Percentiles rank a stretch among this genome's conserved stretches.
Evolutionary conservation across 2,797 vertebrate genomes (phyloP).

Genomic region (Pantherophis vulpinus): DNA sequence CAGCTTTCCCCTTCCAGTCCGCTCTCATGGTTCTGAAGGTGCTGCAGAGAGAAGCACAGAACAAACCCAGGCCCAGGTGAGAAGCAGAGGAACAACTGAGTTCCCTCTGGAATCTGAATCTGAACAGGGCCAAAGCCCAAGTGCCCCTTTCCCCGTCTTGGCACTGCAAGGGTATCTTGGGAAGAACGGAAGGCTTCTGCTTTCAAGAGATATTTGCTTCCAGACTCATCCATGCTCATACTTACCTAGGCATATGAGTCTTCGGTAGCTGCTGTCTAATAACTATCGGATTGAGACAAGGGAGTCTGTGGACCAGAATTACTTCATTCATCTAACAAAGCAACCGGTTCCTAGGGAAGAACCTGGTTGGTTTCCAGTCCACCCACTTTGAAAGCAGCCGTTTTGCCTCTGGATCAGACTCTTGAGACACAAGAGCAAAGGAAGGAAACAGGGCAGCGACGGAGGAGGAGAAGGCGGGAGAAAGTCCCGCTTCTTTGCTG

Average conservation of each 20-base stretch:
- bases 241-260: neutral
- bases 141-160: neutral
- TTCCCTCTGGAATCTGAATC: neutral
- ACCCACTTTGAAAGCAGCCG: neutral
- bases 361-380: neutral
- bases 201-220: neutral
- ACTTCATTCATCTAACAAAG: neutral
- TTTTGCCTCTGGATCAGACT: neutral
- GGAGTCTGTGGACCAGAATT: neutral
- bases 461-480: neutral
- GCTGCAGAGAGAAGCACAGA: conserved; percentile 74
- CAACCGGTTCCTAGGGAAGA: neutral
- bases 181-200: neutral
- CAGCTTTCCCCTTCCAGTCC: conserved; percentile 92
- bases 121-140: neutral
- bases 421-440: neutral
- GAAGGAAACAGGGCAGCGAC: too few species aligned
- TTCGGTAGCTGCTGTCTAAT: neutral
- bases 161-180: neutral
- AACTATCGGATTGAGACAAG: neutral
- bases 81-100: neutral
- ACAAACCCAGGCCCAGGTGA: conserved; percentile 1
- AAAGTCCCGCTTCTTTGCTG: neutral
- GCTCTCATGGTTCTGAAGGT: conserved; percentile 96
- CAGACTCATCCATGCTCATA: too few species aligned